A percentile compares a stretch with the other conserved stretches of the same genome.
These are phyloP conservation scores for Lordiphosa stackelbergi DNA, from an alignment of 1,140 invertebrate genomes.

Conservation along the genomic window DNA sequence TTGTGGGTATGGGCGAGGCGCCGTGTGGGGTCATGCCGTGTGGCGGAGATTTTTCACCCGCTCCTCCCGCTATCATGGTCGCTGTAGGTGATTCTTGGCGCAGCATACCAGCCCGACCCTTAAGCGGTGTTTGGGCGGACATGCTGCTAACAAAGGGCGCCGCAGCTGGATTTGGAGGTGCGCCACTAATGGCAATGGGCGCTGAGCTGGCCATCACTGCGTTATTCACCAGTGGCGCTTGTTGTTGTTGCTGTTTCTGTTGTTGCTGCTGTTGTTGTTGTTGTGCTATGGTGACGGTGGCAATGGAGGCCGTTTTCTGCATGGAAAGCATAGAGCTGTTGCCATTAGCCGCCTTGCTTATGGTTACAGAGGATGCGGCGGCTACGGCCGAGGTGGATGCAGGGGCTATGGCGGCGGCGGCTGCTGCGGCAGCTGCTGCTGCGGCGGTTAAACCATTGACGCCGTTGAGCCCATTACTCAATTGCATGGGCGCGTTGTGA, in stretches of 20 bases:
- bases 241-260: conserved; percentile 50
- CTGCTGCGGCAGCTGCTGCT: conserved; percentile 51
- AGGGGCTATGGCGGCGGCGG: conserved; percentile 36
- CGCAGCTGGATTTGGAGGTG: conserved; percentile 59
- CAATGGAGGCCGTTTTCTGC: conserved; percentile 58
- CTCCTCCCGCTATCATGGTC: conserved; percentile 37
- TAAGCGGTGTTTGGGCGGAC: conserved; percentile 64
- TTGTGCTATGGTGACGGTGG: conserved; percentile 58
- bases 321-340: conserved; percentile 60
- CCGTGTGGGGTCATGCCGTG: conserved; percentile 71
- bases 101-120: conserved; percentile 55
- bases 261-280: conserved; percentile 41
- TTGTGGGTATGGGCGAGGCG: conserved; percentile 69
- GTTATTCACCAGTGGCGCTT: conserved; percentile 29
- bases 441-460: conserved; percentile 67
- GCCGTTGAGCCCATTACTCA: conserved; percentile 69
- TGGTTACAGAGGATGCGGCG: conserved; percentile 40
- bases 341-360: conserved; percentile 57
- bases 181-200: conserved; percentile 58
- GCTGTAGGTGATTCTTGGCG: conserved; percentile 69
- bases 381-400: conserved; percentile 38
- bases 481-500: conserved; percentile 52
- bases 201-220: conserved; percentile 38
- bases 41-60: conserved; percentile 69
- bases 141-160: conserved; percentile 59